Evolutionary conservation across 2,797 vertebrate species (phyloP).

Genomic region (Amphiprion clarkii): DNA sequence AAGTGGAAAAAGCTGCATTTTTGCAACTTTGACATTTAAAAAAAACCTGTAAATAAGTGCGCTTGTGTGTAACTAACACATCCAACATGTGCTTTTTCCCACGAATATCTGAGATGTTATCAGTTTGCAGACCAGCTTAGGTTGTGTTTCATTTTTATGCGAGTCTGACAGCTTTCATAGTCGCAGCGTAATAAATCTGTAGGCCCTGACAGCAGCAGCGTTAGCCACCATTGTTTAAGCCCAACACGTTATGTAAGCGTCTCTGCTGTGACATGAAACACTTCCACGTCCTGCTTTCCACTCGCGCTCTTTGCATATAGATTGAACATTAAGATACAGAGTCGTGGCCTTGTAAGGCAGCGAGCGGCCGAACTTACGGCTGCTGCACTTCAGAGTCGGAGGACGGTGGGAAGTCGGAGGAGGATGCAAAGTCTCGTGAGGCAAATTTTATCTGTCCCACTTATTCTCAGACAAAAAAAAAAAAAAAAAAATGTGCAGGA

Average conservation of each 20-base stretch:
- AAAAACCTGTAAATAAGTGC: neutral
- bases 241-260: constrained; percentile 63
- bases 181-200: constrained; percentile 61
- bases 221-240: constrained; percentile 68
- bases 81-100: neutral
- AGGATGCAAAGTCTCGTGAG: too few relatives aligned
- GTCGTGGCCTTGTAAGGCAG: constrained; percentile 39
- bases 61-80: neutral
- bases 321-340: constrained; percentile 77
- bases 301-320: constrained; percentile 74
- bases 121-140: constrained; percentile 23
- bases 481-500: too few relatives aligned
- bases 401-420: neutral
- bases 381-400: neutral
- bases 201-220: constrained; percentile 42
- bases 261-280: constrained; percentile 52
- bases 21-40: too few relatives aligned
- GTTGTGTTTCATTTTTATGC: constrained; percentile 30
- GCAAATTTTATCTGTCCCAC: too few relatives aligned
- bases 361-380: neutral
- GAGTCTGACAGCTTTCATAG: constrained; percentile 56
- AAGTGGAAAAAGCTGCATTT: too few relatives aligned
- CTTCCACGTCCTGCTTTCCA: constrained; percentile 24
- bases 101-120: constrained; percentile 43
- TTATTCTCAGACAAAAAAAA: too few relatives aligned